These are phyloP conservation scores for Pogoniulus pusillus DNA, from an alignment of 2,797 vertebrate species.

Conservation along the genomic window DNA sequence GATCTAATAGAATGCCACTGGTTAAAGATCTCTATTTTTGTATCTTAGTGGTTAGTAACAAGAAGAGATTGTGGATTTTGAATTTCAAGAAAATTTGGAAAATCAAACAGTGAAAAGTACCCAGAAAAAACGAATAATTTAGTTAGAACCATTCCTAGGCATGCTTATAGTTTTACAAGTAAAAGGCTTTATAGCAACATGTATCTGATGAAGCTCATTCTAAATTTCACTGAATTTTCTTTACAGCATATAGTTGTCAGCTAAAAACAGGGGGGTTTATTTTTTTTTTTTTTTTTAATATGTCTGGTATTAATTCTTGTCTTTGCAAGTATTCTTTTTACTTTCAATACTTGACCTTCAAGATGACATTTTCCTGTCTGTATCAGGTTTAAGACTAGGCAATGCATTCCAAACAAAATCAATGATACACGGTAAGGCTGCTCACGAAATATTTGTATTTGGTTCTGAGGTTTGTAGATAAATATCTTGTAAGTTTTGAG, in stretches of 20 bases:
- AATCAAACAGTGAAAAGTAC: background rate
- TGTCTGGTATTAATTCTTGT: background rate
- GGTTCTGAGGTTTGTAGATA: background rate
- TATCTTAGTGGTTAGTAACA: background rate
- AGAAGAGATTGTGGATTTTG: background rate
- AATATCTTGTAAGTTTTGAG: background rate
- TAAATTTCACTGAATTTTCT: background rate
- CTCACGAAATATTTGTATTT: constrained; percentile 35
- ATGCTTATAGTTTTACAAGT: background rate
- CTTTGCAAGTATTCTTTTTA: background rate
- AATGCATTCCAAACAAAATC: constrained; percentile 32
- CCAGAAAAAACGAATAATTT: background rate
- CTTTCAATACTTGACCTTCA: constrained; percentile 26
- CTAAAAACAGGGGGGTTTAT: too few species aligned
- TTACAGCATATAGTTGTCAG: background rate
- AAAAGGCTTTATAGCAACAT: background rate
- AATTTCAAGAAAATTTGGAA: background rate
- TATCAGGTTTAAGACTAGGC: constrained; percentile 12
- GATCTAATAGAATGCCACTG: background rate
- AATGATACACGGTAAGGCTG: background rate
- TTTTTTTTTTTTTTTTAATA: background rate
- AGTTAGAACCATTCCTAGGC: background rate
- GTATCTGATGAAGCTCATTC: background rate
- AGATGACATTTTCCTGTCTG: constrained; percentile 3
- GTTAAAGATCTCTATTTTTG: background rate